Conservation (phyloP, 1,140 invertebrate genomes). For the Cecropterus lyciades region DNA sequence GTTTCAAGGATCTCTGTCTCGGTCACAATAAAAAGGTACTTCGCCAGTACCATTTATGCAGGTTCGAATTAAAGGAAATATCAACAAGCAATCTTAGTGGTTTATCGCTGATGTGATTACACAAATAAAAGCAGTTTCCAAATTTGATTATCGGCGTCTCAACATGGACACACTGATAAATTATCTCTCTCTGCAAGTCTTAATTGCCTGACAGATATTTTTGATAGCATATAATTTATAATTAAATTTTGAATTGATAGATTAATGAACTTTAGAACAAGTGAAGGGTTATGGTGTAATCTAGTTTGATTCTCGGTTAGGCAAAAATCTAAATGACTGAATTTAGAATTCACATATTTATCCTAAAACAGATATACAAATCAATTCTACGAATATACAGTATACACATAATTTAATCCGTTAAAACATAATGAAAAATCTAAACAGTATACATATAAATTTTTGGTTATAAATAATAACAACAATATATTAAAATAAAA, state of each 20-base stretch:
- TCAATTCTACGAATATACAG: no score
- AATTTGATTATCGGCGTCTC: constrained; percentile 27
- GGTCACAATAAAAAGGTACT: constrained; percentile 28
- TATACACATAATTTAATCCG: no score
- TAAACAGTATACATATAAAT: no score
- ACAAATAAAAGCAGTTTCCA: constrained; percentile 31
- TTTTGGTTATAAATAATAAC: no score
- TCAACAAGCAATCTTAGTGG: constrained; percentile 34
- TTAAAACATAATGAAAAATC: no score
- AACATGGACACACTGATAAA: constrained; percentile 24
- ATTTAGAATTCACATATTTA: no score
- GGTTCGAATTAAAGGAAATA: constrained; percentile 34
- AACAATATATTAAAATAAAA: no score
- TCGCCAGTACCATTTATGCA: constrained; percentile 26
- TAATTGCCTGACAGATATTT: constrained; percentile 24
- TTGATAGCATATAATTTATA: background rate
- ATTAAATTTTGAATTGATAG: background rate
- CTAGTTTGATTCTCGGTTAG: no score
- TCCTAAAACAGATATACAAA: no score
- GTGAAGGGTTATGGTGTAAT: no score
- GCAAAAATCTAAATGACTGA: no score
- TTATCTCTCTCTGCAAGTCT: constrained; percentile 28
- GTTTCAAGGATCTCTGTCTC: constrained; percentile 31
- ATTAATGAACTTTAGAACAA: no score
- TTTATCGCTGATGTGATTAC: constrained; percentile 35